Conservation (phyloP, 2,113 vertebrate genomes). For the Cyphotilapia sp. region DNA sequence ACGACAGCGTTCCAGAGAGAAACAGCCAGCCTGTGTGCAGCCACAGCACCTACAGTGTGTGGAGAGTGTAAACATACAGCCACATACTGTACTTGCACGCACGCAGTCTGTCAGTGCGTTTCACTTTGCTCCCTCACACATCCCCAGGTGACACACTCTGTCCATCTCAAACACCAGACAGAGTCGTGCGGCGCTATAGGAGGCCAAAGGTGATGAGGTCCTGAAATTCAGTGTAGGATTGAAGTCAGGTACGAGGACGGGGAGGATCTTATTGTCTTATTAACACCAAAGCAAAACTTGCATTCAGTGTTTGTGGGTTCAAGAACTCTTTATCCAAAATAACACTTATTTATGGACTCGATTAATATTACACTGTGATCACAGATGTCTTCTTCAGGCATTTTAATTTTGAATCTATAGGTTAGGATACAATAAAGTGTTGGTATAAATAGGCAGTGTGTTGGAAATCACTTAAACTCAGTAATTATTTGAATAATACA, state of each 20-base stretch:
- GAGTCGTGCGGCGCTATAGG: background rate
- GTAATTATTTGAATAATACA: background rate
- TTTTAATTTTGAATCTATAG: background rate
- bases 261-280: background rate
- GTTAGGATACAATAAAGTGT: background rate
- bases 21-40: background rate
- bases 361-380: background rate
- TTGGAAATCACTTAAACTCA: background rate
- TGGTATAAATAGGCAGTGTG: background rate
- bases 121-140: background rate
- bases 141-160: slow-evolving; percentile 13
- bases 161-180: slow-evolving; percentile 1
- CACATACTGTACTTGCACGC: background rate
- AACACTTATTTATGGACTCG: background rate
- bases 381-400: background rate
- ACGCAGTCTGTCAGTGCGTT: background rate
- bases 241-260: background rate
- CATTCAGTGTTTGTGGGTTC: background rate
- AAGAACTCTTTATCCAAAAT: background rate
- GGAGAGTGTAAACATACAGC: background rate
- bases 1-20: background rate
- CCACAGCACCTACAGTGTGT: background rate
- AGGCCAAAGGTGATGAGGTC: slow-evolving; percentile 2
- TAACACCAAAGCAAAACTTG: background rate
- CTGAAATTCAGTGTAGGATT: background rate